Percentiles rank a stretch among this genome's conserved stretches.
Conservation (phyloP, 2,888 invertebrate genomes). For the Melieria omissa region DNA sequence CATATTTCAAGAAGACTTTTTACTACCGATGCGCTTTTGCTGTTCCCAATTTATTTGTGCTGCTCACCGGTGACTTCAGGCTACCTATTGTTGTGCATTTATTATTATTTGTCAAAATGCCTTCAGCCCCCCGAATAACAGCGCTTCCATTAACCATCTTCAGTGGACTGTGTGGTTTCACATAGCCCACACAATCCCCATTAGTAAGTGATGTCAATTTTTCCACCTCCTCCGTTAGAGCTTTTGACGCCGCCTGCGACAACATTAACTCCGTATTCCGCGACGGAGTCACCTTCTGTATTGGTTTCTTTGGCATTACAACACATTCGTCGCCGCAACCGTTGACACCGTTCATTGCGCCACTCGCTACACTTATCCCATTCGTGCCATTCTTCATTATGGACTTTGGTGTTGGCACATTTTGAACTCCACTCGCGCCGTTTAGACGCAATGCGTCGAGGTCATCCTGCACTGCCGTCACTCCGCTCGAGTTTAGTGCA, state of each 20-base stretch:
- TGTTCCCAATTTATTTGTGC: conserved; percentile 56
- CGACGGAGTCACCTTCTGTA: conserved; percentile 85
- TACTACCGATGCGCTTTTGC: conserved; percentile 58
- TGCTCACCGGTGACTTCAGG: conserved; percentile 55
- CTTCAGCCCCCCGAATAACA: conserved; percentile 41
- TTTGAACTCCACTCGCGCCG: conserved; percentile 20
- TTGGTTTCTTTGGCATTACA: conserved; percentile 71
- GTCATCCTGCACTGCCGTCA: too few species aligned
- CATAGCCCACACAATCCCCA: conserved; percentile 67
- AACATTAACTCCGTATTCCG: conserved; percentile 69
- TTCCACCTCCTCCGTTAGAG: conserved; percentile 27
- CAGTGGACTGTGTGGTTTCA: conserved; percentile 67
- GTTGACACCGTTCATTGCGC: conserved; percentile 33
- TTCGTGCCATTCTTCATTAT: conserved; percentile 59
- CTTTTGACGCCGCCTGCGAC: conserved; percentile 49
- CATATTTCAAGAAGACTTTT: neutral
- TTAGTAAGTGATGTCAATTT: conserved; percentile 40
- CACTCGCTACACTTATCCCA: conserved; percentile 37
- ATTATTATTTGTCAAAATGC: conserved; percentile 54
- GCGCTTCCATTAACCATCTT: conserved; percentile 49
- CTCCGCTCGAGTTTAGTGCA: conserved; percentile 32
- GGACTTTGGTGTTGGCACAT: conserved; percentile 52
- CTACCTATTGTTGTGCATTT: conserved; percentile 49
- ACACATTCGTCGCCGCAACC: conserved; percentile 54
- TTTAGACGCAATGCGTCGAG: neutral